Conservation (phyloP, 2,113 vertebrate genomes). For the Pseudopipra pipra region DNA sequence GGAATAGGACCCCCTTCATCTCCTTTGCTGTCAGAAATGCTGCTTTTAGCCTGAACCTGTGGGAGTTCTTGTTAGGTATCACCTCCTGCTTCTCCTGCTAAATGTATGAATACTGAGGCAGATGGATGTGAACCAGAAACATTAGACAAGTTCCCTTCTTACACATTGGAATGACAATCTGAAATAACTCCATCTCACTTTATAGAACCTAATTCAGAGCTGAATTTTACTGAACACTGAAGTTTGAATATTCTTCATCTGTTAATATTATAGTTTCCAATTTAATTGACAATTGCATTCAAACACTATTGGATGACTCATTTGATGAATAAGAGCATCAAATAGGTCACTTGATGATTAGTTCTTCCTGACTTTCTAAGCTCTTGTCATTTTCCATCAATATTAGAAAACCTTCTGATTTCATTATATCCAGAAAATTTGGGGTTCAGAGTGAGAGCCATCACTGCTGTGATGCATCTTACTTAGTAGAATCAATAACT, state of each 20-base stretch:
- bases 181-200: neutral
- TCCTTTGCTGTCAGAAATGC: neutral
- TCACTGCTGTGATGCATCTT: neutral
- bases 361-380: neutral
- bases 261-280: neutral
- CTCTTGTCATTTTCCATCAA: neutral
- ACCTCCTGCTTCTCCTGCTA: neutral
- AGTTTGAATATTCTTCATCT: neutral
- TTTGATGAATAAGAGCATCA: neutral
- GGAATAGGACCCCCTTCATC: fast-evolving
- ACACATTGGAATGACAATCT: neutral
- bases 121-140: neutral
- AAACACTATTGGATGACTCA: neutral
- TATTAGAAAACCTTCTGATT: neutral
- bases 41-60: neutral
- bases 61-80: neutral
- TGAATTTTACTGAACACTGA: neutral
- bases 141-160: neutral
- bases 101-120: neutral
- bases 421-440: neutral
- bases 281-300: neutral
- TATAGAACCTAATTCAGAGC: neutral
- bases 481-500: neutral
- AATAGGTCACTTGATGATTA: neutral
- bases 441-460: neutral